Evolutionary conservation across 2,113 vertebrate species (phyloP), one percentile per base, ranked within the genome.

Genomic region (Strix aluco): DNA sequence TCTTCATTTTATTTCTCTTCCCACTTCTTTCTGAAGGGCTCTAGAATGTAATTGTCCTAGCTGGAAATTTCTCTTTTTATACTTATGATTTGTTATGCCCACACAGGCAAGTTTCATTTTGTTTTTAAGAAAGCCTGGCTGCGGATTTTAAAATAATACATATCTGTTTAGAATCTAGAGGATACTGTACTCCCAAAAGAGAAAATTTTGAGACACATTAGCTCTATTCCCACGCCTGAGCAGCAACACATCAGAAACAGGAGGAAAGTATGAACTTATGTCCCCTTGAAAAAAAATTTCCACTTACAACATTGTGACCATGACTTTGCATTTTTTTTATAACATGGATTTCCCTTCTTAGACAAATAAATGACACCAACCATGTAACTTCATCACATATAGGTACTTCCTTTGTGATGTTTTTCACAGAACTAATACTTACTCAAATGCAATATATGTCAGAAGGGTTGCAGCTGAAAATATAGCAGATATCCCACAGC

Each of bases 361-460:
- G 36, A 44, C 34, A 94, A 94, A 81, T 32, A 92, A 81, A 58
- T 36, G 34, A 52, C 27, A 25, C 7, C 42, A 69, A 78, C 19
- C 15, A 38, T 7, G 0, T 23, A 59, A 61, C 9, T 75, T 80
- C 17, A 61, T 52, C 67, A 59, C 25, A 69, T 11, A 51, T 27
- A 73, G 20, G 27, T 71, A 38, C n/a, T 22, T 67, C 15, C 54
- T 70, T 63, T 87, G 49, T 82, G 18, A 57, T 17, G 22, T 2
- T 79, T 61, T 81, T 42, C 47, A 74, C 32, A n/a, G 57, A 79
- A 85, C 38, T 91, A 78, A 90, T 73, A 99, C 99, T 99, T 97
- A 99, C 99, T 99, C 99, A 90, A 99, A 99, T 32, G 99, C 99
- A 83, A 99, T 97, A 70, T 99, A 99, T 30, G 99, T 99, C 82